Percentiles rank a stretch among this genome's conserved stretches.
phyloP scores from a whole-genome alignment of 2,888 invertebrate genomes.

The Drosophila emarginata region DNA sequence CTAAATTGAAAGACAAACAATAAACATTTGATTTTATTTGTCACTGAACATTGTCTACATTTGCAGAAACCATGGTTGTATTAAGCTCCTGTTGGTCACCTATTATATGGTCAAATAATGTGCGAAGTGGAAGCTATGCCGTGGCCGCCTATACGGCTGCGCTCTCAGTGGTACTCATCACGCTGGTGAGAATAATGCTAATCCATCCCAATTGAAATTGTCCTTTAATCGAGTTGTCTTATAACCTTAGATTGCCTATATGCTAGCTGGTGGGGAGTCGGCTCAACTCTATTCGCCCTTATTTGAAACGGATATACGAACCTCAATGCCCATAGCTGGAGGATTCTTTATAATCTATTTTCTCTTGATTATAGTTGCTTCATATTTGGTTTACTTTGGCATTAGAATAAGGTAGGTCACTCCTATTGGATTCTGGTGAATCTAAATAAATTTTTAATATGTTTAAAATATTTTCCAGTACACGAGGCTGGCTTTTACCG shows the following conservation, averaged over 20 bases:
- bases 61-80: slow-evolving; percentile 84
- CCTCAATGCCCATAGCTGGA: slow-evolving; percentile 88
- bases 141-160: slow-evolving; percentile 91
- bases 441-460: not conserved
- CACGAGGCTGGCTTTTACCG: slow-evolving; percentile 91
- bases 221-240: not conserved
- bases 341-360: slow-evolving; percentile 81
- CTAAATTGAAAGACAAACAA: not conserved
- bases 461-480: slow-evolving; percentile 82
- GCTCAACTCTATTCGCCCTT: slow-evolving; percentile 93
- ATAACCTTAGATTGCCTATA: slow-evolving; percentile 85
- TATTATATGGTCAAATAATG: slow-evolving; percentile 91
- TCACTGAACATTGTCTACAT: not conserved
- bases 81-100: slow-evolving; percentile 94
- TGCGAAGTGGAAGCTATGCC: slow-evolving; percentile 89
- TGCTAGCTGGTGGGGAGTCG: slow-evolving; percentile 94
- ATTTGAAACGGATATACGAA: slow-evolving; percentile 92
- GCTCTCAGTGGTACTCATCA: slow-evolving; percentile 89
- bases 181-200: slow-evolving; percentile 80
- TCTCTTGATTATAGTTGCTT: slow-evolving; percentile 84
- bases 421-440: too few species aligned
- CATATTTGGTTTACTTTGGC: slow-evolving; percentile 79
- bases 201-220: not conserved
- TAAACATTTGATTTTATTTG: not conserved
- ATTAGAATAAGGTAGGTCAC: slow-evolving; percentile 78